These are phyloP conservation scores for Anabacerthia variegaticeps DNA, from an alignment of 2,797 vertebrate genomes.

Conservation along the genomic window DNA sequence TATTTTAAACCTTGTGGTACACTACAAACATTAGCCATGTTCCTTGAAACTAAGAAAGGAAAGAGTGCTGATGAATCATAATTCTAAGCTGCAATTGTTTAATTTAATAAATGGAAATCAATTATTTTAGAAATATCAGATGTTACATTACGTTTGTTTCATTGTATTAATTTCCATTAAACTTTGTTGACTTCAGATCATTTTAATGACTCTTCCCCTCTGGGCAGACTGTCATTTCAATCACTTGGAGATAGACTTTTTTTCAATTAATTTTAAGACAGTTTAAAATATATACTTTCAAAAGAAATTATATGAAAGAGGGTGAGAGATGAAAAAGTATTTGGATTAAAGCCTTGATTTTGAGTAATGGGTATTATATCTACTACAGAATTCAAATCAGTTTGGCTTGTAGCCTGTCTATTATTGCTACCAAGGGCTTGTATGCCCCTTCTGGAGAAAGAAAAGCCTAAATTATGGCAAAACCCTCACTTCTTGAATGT, in stretches of 20 bases:
- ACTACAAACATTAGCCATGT: background rate
- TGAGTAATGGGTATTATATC: background rate
- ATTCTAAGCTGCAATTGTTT: background rate
- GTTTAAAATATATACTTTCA: background rate
- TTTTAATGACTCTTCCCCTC: conserved; percentile 7
- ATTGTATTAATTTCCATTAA: conserved; percentile 48
- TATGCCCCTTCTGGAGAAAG: background rate
- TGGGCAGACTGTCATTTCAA: background rate
- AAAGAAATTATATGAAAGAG: background rate
- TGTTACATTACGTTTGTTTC: conserved; percentile 25
- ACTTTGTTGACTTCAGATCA: background rate
- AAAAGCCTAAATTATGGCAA: background rate
- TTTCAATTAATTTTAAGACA: background rate
- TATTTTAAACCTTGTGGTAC: background rate
- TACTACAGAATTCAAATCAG: background rate
- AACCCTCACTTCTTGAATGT: accelerated
- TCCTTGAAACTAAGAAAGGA: background rate
- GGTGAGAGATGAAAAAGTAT: background rate
- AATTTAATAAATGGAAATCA: conserved; percentile 51
- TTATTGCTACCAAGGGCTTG: background rate
- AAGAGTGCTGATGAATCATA: background rate
- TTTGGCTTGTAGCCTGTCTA: background rate
- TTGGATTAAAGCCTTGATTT: background rate
- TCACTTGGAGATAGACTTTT: background rate
- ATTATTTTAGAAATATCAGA: conserved; percentile 32